Base-by-base conservation (phyloP, 2,888 invertebrate species). In the Nomada hirtipes region DNA sequence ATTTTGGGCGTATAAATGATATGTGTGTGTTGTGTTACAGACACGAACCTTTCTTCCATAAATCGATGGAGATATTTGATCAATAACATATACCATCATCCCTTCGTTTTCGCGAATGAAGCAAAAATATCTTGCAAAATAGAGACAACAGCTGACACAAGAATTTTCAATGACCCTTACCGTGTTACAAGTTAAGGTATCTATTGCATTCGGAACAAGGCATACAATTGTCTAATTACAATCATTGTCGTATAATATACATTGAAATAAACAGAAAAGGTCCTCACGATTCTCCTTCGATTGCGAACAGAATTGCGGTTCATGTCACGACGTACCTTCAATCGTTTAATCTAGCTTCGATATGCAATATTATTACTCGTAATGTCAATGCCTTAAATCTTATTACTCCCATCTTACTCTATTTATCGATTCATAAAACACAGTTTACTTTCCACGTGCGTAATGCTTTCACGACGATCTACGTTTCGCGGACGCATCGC, bases 1-100 rank as follows among this genome's bases (percentile, higher is more conserved):
- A 86, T 76, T 67, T 87, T 88, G 85, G 84, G 86, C 82, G 84
- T 90, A 86, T 84, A 86, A 89, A 90, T 89, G 89, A 90, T 90
- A 90, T 89, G 90, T 89, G 84, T 89, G 76, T 73, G 84, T 86
- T 86, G 82, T 83, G 74, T 82, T 79, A 79, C 67, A 64, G 68
- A 63, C 78, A 64, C 84, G 68, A 63, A 72, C 61, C 60, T 60
- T 50, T 77, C 47, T 20, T 55, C 57, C 9, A 67, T 42, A 26
- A 55, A 73, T 57, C 74, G 65, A 84, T 78, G 76, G 69, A 79
- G 80, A 79, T 50, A 44, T 57, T 64, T 15, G n/a, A 1, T 36
- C 23, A 4, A 18, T 50, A 50, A 50, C 36, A 18, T 29, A 2
- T 57, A 59, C 69, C 23, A 26, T 52, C 36, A 1, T 42, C 15